Evolutionary conservation across 2,888 invertebrate species (phyloP), one percentile per base, ranked within the genome.

Genomic region (Corbicula japonica): DNA sequence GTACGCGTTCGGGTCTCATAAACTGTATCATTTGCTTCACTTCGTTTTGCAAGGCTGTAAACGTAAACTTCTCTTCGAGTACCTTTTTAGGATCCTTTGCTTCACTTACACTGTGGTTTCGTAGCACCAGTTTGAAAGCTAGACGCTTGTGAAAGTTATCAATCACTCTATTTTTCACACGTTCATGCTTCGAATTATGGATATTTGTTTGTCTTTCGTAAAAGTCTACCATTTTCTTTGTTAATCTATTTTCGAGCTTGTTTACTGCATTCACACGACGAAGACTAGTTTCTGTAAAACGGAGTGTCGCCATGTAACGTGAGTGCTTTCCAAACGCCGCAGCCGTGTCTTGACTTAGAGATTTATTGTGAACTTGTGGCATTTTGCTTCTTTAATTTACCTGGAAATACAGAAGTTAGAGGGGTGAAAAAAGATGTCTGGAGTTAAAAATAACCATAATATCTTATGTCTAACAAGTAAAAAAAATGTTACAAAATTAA

Each of bases 101-200:
- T 3, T 75, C 52, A 12, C 70, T 52, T 18, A 89, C 73, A 30
- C 80, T 85, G 28, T 89, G 87, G 21, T 78, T 80, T 61, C 76
- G 76, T 15, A 87, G 63, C 34, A 89, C 89, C 10, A 85, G 18
- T 68, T 86, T 86, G 78, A 88, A 88, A 1, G 88, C 89, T 30
- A 84, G 56, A n/a, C 81, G 71, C 66, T 83, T 85, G 26, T 80
- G 80, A 10, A 83, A 23, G 34, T 71, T 78, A 4, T 83, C 77
- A 5, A 83, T 41, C 1, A 87, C 54, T 48, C 70, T 54, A n/a
- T 83, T 52, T 30, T 66, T 71, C 10, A 81, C 76, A 21, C 82
- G 62, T 50, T 84, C 74, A 35, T 71, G 54, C 28, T 81, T 78
- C 12, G 76, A 52, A 2, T 38, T 38, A 3, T 81, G 48, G 32